Percentiles rank a stretch among this genome's conserved stretches.
Conservation (phyloP, 2,888 invertebrate genomes). For the Tuta absoluta region DNA sequence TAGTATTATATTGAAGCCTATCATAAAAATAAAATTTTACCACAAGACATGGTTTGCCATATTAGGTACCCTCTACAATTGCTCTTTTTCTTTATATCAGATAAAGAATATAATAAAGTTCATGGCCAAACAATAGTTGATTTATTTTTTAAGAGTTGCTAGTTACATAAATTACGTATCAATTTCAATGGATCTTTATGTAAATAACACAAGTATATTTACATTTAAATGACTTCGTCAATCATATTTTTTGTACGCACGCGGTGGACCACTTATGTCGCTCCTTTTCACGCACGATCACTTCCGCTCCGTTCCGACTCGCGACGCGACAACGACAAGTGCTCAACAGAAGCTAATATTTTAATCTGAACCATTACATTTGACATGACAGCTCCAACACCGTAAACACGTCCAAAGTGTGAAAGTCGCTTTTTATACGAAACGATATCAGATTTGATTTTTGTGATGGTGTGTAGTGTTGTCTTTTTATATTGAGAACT, state of each 20-base stretch:
- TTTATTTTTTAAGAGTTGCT: no score
- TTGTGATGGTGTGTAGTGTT: conserved; percentile 12
- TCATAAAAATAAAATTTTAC: no score
- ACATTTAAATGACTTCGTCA: background rate
- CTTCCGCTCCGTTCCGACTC: conserved; percentile 17
- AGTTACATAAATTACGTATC: background rate
- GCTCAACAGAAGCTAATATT: conserved; percentile 37
- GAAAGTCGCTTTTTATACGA: conserved; percentile 28
- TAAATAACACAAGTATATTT: background rate
- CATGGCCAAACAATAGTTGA: no score
- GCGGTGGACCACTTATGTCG: conserved; percentile 20
- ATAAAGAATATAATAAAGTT: no score
- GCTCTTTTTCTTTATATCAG: no score
- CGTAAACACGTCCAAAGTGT: conserved; percentile 35
- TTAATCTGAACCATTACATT: conserved; percentile 33
- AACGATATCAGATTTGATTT: conserved; percentile 13
- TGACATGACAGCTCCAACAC: conserved; percentile 33
- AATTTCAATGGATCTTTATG: background rate
- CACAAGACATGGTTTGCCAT: no score
- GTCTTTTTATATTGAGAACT: background rate
- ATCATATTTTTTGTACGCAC: background rate
- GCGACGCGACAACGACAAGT: no score
- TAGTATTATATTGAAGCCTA: no score
- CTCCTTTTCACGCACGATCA: conserved; percentile 26
- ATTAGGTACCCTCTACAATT: no score